phyloP scores from a whole-genome alignment of 2,797 vertebrate species.

The Notolepis coatsorum region DNA sequence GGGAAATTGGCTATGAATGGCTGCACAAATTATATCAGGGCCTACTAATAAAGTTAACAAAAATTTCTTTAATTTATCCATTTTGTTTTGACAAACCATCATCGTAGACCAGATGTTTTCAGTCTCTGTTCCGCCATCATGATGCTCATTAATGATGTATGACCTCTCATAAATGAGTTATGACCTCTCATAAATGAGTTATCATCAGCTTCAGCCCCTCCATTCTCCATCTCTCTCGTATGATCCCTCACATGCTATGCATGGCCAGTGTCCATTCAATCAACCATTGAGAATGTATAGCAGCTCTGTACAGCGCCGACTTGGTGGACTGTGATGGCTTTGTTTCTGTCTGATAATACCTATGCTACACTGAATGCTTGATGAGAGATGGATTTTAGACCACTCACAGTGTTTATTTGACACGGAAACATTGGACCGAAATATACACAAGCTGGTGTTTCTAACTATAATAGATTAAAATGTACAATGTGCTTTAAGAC shows the following conservation, averaged over 20 bases:
- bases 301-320: conserved; percentile 33
- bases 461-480: too few species aligned
- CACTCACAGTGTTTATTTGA: too few species aligned
- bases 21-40: conserved; percentile 76
- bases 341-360: conserved; percentile 21
- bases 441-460: too few species aligned
- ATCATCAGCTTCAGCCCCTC: conserved; percentile 61
- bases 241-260: conserved; percentile 55
- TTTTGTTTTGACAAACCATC: conserved; percentile 87
- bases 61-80: conserved; percentile 88
- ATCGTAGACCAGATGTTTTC: conserved; percentile 85
- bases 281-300: conserved; percentile 37
- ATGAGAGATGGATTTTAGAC: conserved; percentile 41
- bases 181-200: conserved; percentile 79
- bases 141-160: conserved; percentile 88
- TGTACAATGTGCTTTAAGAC: conserved; percentile 22
- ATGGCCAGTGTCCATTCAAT: conserved; percentile 53
- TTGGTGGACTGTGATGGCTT: conserved; percentile 34
- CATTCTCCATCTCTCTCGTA: conserved; percentile 41
- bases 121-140: conserved; percentile 78
- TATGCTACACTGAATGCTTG: conserved; percentile 15
- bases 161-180: conserved; percentile 81
- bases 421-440: too few species aligned
- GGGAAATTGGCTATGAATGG: conserved; percentile 79
- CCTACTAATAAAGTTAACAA: conserved; percentile 88